Base-by-base conservation (phyloP, 2,888 invertebrate species). In the Dioctria linearis region DNA sequence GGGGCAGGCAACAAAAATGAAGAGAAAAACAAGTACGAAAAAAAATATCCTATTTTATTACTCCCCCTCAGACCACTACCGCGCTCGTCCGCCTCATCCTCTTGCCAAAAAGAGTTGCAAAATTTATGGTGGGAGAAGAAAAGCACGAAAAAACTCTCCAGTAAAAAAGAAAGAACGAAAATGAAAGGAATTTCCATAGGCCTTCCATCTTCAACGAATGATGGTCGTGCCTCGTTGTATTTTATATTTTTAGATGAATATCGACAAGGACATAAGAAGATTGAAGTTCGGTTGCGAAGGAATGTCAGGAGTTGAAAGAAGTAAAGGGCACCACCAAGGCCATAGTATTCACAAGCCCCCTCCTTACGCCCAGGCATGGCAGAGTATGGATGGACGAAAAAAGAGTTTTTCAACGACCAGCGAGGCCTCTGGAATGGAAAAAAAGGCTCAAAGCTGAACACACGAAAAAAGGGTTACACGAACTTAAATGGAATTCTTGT, bases 401-500 rank as follows among this genome's bases (percentile, higher is more conserved):
- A 57, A 59, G 73, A 63, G 61, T 63, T 63, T 76, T 46, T 59
- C 59, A 43, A 43, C 59, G 59, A 42, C 73, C 73, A 75, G 25
- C 76, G 6, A 61, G 63, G 63, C 63, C 61, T 46, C 63, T 46
- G 43, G 63, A 63, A 49, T 63, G 76, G 63, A 63, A 76, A 59
- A 76, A 76, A 63, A 13, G 63, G 42, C 63, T 49, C 39, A 25
- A 46, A 46, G 39, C 37, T 66, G 66, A 66, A 73, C 54, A 71
- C 59, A 65, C 42, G 59, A 76, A 82, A 82, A 83, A 82, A 82
- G 83, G 82, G 82, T 83, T 83, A 82, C 75, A 80, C 79, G 49
- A 81, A 81, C 78, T 82, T 83, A 83, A 83, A 83, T 83, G 83
- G 83, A 83, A 82, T 83, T 83, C 80, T 82, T 82, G 80, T 83